phyloP scores from a whole-genome alignment of 1,140 invertebrate genomes.

The Teleogryllus occipitalis region DNA sequence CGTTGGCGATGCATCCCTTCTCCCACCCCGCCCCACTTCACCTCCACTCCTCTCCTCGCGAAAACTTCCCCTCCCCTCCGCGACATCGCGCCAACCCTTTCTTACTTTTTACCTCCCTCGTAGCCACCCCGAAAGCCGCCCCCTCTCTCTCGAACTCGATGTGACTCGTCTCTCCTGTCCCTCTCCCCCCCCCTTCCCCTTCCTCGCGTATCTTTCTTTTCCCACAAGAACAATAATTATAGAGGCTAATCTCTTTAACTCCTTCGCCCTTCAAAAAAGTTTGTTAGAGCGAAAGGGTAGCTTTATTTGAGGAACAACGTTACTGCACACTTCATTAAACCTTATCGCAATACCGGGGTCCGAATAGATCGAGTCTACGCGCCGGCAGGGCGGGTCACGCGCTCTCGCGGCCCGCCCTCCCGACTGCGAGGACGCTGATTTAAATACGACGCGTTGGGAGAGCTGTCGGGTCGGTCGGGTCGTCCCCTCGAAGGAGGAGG shows the following conservation, averaged over 20 bases:
- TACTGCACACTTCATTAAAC: background rate
- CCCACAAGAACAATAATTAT: conserved; percentile 5
- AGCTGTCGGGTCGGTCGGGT: background rate
- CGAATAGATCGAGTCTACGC: background rate
- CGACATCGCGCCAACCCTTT: no score
- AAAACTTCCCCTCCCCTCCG: no score
- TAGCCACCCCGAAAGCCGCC: no score
- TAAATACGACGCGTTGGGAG: background rate
- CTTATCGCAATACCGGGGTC: background rate
- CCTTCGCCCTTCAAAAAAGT: background rate
- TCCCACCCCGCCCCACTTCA: background rate
- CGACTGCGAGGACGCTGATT: background rate
- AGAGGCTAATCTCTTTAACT: background rate
- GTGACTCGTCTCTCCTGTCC: no score
- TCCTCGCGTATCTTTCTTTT: conserved; percentile 1
- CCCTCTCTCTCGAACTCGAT: no score
- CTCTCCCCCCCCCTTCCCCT: no score
- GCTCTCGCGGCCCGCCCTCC: background rate
- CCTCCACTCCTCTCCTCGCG: no score
- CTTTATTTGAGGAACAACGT: background rate
- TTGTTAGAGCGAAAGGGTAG: background rate
- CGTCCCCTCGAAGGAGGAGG: background rate
- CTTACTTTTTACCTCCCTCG: no score
- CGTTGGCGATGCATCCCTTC: background rate
- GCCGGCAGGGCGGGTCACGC: background rate